Base-by-base conservation (phyloP, 1,140 invertebrate species). In the Calephelis virginiensis region DNA sequence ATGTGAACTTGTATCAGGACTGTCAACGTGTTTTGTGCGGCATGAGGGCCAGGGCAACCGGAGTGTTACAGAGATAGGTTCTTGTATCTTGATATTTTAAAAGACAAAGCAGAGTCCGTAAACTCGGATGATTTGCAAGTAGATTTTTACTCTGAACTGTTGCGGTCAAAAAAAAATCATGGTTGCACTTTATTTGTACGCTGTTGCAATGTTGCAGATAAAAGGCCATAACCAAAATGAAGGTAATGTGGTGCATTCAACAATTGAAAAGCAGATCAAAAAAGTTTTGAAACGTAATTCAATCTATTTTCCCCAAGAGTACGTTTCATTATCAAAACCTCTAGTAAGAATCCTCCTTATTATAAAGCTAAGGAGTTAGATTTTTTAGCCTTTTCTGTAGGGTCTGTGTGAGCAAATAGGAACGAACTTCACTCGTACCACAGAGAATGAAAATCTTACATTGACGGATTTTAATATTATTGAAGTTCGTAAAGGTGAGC, bases 161-260 rank as follows among this genome's bases (percentile, higher is more conserved):
- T 40, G 37, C 8, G 56, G 17, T 9, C 56, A 60, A 28, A 0
- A 60, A 60, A 60, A 60, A 37, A 60, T 59, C 56, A 60, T 60
- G 17, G 10, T 37, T 60, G 17, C 56, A 8, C 11, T 48, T 48
- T 48, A 48, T 48, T 48, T 48, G 47, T 60, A 60, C 37, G 56
- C 56, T 60, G 7, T 38, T 11, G 17, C 38, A 9, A 37, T 38
- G 56, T 9, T 60, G 17, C 56, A 28, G 17, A 60, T 60, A 60
- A 60, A 60, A 37, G 56, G 37, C 14, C 56, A 60, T 60, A 60
- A 2, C 14, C 56, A 40, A 60, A 60, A 60, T 9, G 56, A 59
- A 37, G 17, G 56, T 28, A 28, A 60, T 1, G 56, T 7, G 56
- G 56, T 40, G 6, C 56, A 60, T 60, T 60, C 17, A 28, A 60